A percentile compares a stretch with the other conserved stretches of the same genome.
Conservation (phyloP, 2,113 vertebrate species). For the Lagenorhynchus albirostris region DNA sequence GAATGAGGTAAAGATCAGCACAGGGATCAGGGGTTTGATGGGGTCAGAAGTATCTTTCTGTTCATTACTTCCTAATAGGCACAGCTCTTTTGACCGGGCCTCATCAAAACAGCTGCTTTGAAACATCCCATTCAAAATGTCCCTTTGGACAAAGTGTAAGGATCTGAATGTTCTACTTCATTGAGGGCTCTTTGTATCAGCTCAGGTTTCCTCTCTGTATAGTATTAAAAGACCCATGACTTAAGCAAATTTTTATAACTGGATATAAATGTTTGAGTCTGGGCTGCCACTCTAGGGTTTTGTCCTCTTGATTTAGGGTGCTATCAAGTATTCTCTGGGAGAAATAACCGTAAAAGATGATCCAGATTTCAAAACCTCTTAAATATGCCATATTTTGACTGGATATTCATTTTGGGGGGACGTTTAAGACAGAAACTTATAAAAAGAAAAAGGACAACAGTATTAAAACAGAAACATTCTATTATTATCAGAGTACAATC, state of each 20-base stretch:
- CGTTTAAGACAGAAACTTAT: neutral
- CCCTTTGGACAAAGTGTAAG: neutral
- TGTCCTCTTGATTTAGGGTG: neutral
- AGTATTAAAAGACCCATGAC: neutral
- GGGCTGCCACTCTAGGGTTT: neutral
- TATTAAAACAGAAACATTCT: neutral
- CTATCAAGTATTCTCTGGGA: neutral
- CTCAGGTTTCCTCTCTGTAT: neutral
- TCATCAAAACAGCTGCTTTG: neutral
- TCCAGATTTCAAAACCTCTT: neutral
- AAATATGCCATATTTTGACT: neutral
- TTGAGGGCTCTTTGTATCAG: neutral
- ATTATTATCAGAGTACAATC: neutral
- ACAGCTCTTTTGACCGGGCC: neutral
- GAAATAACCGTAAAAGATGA: neutral
- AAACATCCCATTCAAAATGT: neutral
- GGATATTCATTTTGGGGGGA: neutral
- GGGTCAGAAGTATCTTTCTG: neutral
- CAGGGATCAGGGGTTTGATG: neutral
- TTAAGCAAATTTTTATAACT: neutral
- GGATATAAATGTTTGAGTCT: neutral
- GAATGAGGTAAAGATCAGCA: neutral
- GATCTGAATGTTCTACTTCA: neutral
- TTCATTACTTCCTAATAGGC: neutral
- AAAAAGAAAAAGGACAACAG: neutral